These are phyloP conservation scores for Pyrocephalus nanus DNA, from an alignment of 2,797 vertebrate species.

Conservation along the genomic window DNA sequence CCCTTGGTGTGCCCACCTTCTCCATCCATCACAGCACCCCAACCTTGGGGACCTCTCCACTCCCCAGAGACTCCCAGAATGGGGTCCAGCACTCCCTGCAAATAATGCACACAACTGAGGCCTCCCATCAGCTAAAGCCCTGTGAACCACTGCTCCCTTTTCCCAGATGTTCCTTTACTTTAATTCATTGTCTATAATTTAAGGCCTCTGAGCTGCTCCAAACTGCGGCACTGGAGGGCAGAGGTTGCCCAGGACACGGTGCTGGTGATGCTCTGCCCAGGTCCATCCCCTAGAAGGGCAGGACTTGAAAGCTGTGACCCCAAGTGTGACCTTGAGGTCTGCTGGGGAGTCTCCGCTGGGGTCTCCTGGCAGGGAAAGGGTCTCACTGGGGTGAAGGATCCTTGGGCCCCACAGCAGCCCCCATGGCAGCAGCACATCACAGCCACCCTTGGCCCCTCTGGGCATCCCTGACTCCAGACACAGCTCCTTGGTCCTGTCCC, in stretches of 20 bases:
- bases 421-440: background rate
- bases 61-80: background rate
- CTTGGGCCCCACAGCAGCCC: background rate
- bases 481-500: background rate
- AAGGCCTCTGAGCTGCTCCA: background rate
- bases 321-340: background rate
- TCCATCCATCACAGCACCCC: background rate
- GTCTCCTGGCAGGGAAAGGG: background rate
- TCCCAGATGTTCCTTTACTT: background rate
- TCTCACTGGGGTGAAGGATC: background rate
- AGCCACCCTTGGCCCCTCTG: background rate
- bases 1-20: background rate
- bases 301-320: background rate
- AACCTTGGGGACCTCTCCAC: accelerated
- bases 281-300: background rate
- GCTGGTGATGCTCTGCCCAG: background rate
- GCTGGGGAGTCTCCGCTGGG: background rate
- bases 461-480: background rate
- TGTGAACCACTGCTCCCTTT: background rate
- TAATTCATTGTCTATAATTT: background rate
- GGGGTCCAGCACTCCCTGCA: background rate
- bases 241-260: background rate
- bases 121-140: background rate
- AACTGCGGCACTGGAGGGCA: background rate
- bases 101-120: background rate